Conservation (phyloP, 2,888 invertebrate species). For the Epicampocera succincta region DNA sequence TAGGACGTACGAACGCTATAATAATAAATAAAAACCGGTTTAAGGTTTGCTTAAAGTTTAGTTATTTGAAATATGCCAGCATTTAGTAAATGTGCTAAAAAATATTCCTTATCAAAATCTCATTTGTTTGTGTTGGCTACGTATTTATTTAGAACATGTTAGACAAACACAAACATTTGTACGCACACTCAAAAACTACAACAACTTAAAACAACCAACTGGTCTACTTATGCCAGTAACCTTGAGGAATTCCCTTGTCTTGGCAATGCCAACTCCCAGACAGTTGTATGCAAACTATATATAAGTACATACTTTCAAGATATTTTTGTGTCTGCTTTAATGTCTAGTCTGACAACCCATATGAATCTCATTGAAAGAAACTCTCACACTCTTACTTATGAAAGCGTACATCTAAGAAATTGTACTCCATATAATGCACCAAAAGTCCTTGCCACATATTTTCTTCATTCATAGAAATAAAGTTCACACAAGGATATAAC, state of each 20-base stretch:
- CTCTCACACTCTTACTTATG: conserved; percentile 4
- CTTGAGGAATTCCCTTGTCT: conserved; percentile 78
- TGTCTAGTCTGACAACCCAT: conserved; percentile 56
- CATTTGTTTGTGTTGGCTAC: too few relatives aligned
- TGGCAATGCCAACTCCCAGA: conserved; percentile 46
- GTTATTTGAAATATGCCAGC: too few relatives aligned
- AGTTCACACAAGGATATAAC: not conserved
- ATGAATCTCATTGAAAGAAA: conserved; percentile 51
- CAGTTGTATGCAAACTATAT: conserved; percentile 43
- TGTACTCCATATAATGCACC: conserved; percentile 29
- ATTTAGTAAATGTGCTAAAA: too few relatives aligned
- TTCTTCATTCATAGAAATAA: conserved; percentile 64
- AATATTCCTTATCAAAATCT: too few relatives aligned
- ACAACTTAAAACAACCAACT: conserved; percentile 30
- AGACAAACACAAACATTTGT: conserved; percentile 7
- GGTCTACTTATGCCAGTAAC: conserved; percentile 72
- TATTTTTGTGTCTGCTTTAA: conserved; percentile 59
- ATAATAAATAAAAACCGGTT: too few relatives aligned
- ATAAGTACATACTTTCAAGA: conserved; percentile 57
- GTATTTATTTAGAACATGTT: not conserved
- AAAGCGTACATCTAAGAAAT: conserved; percentile 19
- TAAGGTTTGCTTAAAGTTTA: too few relatives aligned
- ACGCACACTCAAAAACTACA: conserved; percentile 50
- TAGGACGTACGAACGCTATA: too few relatives aligned
- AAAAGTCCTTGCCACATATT: conserved; percentile 68